Evolutionary conservation across 2,888 invertebrate genomes (phyloP).

Genomic region (Diarsia brunnea): DNA sequence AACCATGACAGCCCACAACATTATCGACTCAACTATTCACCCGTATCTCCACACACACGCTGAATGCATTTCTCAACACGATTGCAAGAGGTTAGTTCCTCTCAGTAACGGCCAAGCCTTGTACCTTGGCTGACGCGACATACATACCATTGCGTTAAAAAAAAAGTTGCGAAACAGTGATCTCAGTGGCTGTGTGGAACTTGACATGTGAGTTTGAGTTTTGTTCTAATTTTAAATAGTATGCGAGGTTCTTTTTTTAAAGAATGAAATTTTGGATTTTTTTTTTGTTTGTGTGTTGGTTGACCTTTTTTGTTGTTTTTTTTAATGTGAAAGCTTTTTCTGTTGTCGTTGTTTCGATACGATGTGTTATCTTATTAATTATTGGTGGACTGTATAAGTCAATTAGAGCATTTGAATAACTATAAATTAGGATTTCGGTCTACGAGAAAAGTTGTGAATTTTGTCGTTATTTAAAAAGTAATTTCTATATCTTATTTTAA

Average conservation of each 20-base stretch:
- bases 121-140: conserved; percentile 69
- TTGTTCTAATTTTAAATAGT: neutral
- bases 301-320: neutral
- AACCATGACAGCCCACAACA: neutral
- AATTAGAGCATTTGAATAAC: neutral
- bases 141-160: conserved; percentile 52
- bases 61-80: conserved; percentile 79
- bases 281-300: conserved; percentile 12
- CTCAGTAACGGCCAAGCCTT: conserved; percentile 74
- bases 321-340: conserved; percentile 13
- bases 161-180: conserved; percentile 65
- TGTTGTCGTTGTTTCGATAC: conserved; percentile 1
- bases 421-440: neutral
- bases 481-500: neutral
- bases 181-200: conserved; percentile 64
- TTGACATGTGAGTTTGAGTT: conserved; percentile 64
- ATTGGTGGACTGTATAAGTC: neutral
- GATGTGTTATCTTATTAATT: neutral
- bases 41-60: conserved; percentile 46
- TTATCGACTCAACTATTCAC: conserved; percentile 30
- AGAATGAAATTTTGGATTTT: neutral
- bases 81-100: conserved; percentile 73
- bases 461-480: neutral
- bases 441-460: neutral
- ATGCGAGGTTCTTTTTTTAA: neutral